phyloP scores from a whole-genome alignment of 2,888 invertebrate species.

The Plebejus melissa region DNA sequence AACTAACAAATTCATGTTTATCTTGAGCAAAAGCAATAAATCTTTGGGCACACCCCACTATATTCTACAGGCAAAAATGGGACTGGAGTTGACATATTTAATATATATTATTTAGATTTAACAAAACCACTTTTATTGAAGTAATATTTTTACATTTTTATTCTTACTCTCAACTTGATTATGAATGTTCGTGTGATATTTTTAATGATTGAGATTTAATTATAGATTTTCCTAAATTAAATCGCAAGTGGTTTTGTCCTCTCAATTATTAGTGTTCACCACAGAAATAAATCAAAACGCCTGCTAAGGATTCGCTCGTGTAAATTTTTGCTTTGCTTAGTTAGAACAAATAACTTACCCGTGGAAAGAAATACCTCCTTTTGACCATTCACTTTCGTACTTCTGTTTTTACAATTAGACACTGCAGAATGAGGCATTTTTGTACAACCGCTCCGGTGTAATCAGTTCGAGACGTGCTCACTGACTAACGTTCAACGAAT shows the following conservation, averaged over 20 bases:
- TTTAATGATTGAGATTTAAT: neutral
- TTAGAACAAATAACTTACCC: too few species aligned
- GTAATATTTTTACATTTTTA: neutral
- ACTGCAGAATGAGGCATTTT: too few species aligned
- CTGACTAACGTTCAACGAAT: too few species aligned
- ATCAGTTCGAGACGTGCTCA: too few species aligned
- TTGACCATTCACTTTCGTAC: too few species aligned
- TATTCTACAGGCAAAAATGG: neutral
- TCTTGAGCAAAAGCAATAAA: neutral
- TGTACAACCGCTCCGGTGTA: too few species aligned
- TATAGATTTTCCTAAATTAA: neutral
- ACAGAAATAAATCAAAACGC: too few species aligned
- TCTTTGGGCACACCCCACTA: neutral
- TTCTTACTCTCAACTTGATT: conserved; percentile 22
- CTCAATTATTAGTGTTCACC: neutral
- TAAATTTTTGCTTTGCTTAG: too few species aligned
- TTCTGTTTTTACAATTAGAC: too few species aligned
- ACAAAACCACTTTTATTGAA: conserved; percentile 20
- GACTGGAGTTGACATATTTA: conserved; percentile 20
- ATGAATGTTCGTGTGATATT: neutral
- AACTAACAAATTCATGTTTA: neutral
- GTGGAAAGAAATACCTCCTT: too few species aligned
- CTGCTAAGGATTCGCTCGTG: too few species aligned
- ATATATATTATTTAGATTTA: neutral
- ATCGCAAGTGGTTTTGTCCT: neutral